Evolutionary conservation across 2,113 vertebrate genomes (phyloP).

Genomic region (Tetraodon nigroviridis): DNA sequence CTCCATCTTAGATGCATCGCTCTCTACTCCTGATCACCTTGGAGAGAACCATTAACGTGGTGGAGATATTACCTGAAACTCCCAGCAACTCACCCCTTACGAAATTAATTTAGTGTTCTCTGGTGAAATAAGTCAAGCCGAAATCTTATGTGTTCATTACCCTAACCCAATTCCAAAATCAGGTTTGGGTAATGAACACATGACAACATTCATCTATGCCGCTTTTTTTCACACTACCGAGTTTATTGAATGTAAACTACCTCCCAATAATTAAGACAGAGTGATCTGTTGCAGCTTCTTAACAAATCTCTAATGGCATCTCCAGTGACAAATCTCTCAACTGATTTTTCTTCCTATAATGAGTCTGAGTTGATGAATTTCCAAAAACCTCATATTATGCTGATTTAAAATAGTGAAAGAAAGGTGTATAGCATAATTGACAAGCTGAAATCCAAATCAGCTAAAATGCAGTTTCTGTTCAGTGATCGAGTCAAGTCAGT

Average conservation of each 20-base stretch:
- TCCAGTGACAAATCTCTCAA: background rate
- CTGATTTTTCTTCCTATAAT: background rate
- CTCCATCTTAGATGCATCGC: constrained; percentile 55
- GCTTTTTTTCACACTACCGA: too few species aligned
- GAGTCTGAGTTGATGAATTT: too few species aligned
- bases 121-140: background rate
- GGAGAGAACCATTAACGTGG: constrained; percentile 54
- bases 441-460: constrained; percentile 10
- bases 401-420: too few species aligned
- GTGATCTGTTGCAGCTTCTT: background rate
- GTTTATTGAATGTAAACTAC: background rate
- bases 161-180: too few species aligned
- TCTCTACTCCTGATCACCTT: constrained; percentile 40
- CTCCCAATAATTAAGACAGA: background rate
- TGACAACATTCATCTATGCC: background rate
- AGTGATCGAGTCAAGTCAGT: background rate
- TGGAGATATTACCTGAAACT: constrained; percentile 29
- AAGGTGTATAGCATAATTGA: too few species aligned
- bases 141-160: background rate
- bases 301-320: background rate
- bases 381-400: too few species aligned
- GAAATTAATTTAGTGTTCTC: constrained; percentile 12
- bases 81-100: background rate
- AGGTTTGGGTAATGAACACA: background rate
- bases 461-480: constrained; percentile 19